Evolutionary conservation across 1,140 invertebrate species (phyloP).

Genomic region (Drosophila littoralis): DNA sequence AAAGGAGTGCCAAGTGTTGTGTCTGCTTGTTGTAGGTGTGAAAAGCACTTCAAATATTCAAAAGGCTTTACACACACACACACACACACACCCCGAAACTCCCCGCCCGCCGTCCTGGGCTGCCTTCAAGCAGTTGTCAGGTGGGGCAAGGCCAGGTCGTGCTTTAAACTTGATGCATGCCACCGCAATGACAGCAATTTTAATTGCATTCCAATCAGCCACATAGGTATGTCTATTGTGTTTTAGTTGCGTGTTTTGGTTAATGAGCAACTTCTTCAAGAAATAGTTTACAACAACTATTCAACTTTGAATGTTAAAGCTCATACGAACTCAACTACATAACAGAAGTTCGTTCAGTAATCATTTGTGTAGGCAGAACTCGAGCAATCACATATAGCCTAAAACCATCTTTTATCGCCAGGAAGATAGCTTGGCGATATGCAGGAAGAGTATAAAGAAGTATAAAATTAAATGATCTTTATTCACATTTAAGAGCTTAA

Average conservation of each 20-base stretch:
- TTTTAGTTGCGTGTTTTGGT: conserved; percentile 1
- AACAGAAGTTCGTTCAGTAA: no score
- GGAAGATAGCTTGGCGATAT: no score
- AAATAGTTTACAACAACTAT: not conserved
- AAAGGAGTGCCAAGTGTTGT: conserved; percentile 22
- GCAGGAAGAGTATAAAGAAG: no score
- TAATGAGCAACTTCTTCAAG: not conserved
- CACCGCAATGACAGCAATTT: conserved; percentile 35
- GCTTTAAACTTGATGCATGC: conserved; percentile 12
- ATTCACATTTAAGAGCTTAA: no score
- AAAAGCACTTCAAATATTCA: conserved; percentile 79
- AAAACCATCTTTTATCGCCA: no score
- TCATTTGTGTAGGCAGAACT: no score
- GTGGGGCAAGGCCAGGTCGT: conserved; percentile 40
- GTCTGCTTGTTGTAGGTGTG: conserved; percentile 61
- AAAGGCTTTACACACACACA: conserved; percentile 43
- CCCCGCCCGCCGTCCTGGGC: not conserved
- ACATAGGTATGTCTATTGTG: not conserved
- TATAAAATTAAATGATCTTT: no score
- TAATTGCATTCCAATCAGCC: conserved; percentile 71
- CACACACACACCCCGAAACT: not conserved
- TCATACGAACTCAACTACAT: no score
- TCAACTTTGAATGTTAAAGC: not conserved
- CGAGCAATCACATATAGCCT: no score
- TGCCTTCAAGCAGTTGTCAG: not conserved